Percentiles rank a stretch among this genome's conserved stretches.
These are phyloP conservation scores for Pagetopsis macropterus DNA, from an alignment of 2,797 vertebrate species.

Conservation along the genomic window DNA sequence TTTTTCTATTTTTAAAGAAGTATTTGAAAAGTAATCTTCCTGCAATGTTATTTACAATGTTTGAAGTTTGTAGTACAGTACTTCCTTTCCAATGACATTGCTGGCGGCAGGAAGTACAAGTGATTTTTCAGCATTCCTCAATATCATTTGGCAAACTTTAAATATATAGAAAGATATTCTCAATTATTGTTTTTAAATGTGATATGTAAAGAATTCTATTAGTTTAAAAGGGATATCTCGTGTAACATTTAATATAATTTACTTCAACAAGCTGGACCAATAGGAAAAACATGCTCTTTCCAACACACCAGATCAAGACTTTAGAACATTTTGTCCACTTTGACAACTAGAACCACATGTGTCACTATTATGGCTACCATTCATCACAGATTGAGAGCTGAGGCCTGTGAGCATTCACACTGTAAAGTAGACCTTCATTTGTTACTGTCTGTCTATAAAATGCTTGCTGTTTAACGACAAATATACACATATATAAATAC, in stretches of 20 bases:
- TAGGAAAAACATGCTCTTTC: neutral
- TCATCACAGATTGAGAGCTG: constrained; percentile 32
- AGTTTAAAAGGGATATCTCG: too few species aligned
- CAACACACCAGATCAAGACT: neutral
- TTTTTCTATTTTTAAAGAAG: too few species aligned
- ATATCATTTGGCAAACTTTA: too few species aligned
- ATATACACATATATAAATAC: neutral
- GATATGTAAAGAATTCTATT: too few species aligned
- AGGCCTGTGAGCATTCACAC: constrained; percentile 6
- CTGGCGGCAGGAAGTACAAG: too few species aligned
- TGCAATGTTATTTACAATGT: too few species aligned
- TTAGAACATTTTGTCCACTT: neutral
- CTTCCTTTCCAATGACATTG: too few species aligned
- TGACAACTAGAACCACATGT: neutral
- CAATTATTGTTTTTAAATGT: neutral
- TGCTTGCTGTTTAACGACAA: constrained; percentile 9
- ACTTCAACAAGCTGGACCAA: neutral
- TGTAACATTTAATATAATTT: neutral
- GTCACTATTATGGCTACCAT: constrained; percentile 9
- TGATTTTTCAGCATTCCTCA: too few species aligned
- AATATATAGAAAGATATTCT: neutral
- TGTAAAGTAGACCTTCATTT: neutral
- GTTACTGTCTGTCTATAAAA: neutral
- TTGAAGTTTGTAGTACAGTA: too few species aligned
- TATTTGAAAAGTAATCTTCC: too few species aligned